These are phyloP conservation scores for Arrhamphus sclerolepis DNA, from an alignment of 2,797 vertebrate species.

Conservation along the genomic window DNA sequence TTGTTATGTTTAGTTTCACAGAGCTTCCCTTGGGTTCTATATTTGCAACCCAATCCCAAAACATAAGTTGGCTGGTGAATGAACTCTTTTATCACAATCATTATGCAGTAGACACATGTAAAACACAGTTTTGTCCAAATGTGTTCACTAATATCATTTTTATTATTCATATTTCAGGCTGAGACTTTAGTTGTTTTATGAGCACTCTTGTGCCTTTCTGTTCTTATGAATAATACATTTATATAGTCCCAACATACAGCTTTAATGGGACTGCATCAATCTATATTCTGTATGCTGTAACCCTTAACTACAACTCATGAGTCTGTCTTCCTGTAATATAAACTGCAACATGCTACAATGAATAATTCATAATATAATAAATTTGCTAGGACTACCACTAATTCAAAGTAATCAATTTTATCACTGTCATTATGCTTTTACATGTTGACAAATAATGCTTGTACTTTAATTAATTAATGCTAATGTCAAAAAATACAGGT, in stretches of 20 bases:
- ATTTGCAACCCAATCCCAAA: not conserved
- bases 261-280: slow-evolving; percentile 38
- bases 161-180: slow-evolving; percentile 27
- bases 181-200: slow-evolving; percentile 46
- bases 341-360: slow-evolving; percentile 14
- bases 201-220: slow-evolving; percentile 7
- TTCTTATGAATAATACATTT: slow-evolving; percentile 38
- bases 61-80: not conserved
- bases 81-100: not conserved
- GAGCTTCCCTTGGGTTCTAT: not conserved
- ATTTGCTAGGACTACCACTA: slow-evolving; percentile 4
- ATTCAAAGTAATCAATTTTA: slow-evolving; percentile 5
- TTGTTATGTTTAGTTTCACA: too few species aligned
- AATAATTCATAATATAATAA: not conserved
- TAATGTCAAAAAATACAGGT: too few species aligned
- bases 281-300: slow-evolving; percentile 38
- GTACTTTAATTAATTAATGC: too few species aligned
- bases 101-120: not conserved
- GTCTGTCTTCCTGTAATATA: slow-evolving; percentile 13
- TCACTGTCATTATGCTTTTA: not conserved
- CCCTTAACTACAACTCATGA: slow-evolving; percentile 29
- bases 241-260: slow-evolving; percentile 14
- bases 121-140: slow-evolving; percentile 7
- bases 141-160: slow-evolving; percentile 28
- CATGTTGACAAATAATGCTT: too few species aligned